These are phyloP conservation scores for Esox niger DNA, from an alignment of 2,113 vertebrate genomes.

Conservation along the genomic window DNA sequence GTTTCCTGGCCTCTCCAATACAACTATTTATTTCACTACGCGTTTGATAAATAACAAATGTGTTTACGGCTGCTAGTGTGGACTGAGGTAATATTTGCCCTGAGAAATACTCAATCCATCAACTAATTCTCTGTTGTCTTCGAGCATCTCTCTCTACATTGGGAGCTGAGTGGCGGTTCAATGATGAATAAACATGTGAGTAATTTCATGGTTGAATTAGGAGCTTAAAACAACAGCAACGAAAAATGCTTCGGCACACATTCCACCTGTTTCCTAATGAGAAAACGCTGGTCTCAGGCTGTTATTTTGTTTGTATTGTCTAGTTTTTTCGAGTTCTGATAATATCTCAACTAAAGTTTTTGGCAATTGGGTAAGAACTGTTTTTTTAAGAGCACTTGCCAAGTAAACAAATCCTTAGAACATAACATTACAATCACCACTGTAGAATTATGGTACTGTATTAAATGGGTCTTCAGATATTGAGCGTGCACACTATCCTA, in stretches of 20 bases:
- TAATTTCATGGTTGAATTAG: constrained; percentile 74
- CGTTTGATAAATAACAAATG: constrained; percentile 64
- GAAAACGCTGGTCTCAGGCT: constrained; percentile 20
- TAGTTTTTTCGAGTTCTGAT: no score
- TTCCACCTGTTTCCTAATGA: constrained; percentile 64
- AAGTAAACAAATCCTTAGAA: constrained; percentile 48
- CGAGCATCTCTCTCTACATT: constrained; percentile 35
- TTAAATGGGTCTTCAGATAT: not conserved
- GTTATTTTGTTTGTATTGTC: constrained; percentile 45
- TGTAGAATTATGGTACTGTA: constrained; percentile 39
- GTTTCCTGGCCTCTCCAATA: constrained; percentile 21
- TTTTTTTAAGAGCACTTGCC: constrained; percentile 36
- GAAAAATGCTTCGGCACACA: constrained; percentile 50
- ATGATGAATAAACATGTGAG: constrained; percentile 71
- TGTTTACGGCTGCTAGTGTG: constrained; percentile 50
- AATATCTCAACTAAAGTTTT: constrained; percentile 40
- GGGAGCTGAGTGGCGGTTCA: constrained; percentile 31
- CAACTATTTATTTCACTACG: constrained; percentile 47
- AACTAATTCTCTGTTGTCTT: constrained; percentile 45
- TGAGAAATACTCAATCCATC: constrained; percentile 58
- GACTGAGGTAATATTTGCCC: constrained; percentile 57
- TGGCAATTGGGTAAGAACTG: constrained; percentile 48
- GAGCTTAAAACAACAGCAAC: constrained; percentile 64
- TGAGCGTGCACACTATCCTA: not conserved
- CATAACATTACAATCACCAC: constrained; percentile 39